Evolutionary conservation across 2,888 invertebrate species (phyloP).

Genomic region (Oscheius sp.): DNA sequence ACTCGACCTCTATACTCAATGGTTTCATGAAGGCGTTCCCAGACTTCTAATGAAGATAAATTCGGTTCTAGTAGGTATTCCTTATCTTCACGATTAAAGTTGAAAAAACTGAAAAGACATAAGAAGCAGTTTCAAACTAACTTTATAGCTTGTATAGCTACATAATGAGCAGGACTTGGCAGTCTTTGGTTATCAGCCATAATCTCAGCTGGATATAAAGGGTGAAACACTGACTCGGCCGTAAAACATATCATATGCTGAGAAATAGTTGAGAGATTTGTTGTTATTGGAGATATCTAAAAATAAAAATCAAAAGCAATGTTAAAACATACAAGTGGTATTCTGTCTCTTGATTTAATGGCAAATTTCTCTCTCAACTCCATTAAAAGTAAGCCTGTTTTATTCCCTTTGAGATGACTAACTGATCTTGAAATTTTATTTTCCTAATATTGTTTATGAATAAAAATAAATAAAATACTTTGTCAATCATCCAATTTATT

Average conservation of each 20-base stretch:
- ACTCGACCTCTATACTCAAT: constrained; percentile 48
- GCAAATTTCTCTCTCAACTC: constrained; percentile 62
- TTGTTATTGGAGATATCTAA: constrained; percentile 42
- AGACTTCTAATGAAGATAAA: constrained; percentile 55
- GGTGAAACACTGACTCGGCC: constrained; percentile 67
- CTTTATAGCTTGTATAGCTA: constrained; percentile 59
- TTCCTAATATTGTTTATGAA: background rate
- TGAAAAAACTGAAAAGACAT: constrained; percentile 51
- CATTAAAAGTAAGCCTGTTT: constrained; percentile 66
- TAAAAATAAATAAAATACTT: background rate
- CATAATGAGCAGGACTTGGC: constrained; percentile 64
- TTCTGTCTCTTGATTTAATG: constrained; percentile 41
- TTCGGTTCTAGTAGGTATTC: constrained; percentile 57
- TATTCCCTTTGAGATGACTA: constrained; percentile 62
- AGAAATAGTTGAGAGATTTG: constrained; percentile 50
- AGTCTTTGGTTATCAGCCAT: constrained; percentile 39
- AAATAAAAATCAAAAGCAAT: background rate
- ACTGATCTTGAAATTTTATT: constrained; percentile 32
- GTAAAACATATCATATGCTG: constrained; percentile 69
- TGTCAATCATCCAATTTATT: constrained; percentile 61
- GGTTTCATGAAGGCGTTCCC: constrained; percentile 59
- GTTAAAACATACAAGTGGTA: constrained; percentile 55
- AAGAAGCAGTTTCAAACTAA: constrained; percentile 31
- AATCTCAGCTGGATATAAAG: constrained; percentile 66
- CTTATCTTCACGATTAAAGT: constrained; percentile 49